Evolutionary conservation across 2,888 invertebrate genomes (phyloP).

Genomic region (Matsumyia berberina): DNA sequence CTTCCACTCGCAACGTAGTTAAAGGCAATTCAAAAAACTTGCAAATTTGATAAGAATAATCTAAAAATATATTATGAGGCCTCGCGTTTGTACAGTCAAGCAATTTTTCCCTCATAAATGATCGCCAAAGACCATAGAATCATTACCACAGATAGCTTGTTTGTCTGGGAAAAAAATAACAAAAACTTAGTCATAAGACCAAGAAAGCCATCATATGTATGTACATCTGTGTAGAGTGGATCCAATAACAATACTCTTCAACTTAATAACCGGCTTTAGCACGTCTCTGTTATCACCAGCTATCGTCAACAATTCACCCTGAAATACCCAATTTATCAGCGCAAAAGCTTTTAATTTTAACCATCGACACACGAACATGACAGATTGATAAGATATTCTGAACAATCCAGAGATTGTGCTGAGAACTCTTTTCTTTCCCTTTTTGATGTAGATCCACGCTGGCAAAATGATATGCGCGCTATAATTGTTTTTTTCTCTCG

Average conservation of each 20-base stretch:
- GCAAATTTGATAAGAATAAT: slow-evolving; percentile 10
- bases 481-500: neutral
- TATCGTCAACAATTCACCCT: neutral
- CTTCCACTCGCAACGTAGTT: no score
- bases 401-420: neutral
- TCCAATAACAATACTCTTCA: neutral
- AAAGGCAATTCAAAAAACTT: neutral
- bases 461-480: slow-evolving; percentile 47
- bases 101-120: neutral
- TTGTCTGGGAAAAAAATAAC: neutral
- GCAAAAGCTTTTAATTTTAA: slow-evolving; percentile 8
- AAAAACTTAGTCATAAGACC: slow-evolving; percentile 9
- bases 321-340: slow-evolving; percentile 7
- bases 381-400: slow-evolving; percentile 45
- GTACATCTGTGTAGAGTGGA: no score
- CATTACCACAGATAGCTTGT: no score
- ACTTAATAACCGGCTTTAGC: slow-evolving; percentile 20
- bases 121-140: no score
- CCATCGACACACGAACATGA: slow-evolving; percentile 3
- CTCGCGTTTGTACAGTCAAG: neutral
- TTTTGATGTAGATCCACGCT: slow-evolving; percentile 56
- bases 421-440: neutral
- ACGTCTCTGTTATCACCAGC: slow-evolving; percentile 6
- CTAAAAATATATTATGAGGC: neutral
- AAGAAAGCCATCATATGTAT: neutral